These are phyloP conservation scores for Chelonus formosanus DNA, from an alignment of 2,888 invertebrate genomes.

Conservation along the genomic window DNA sequence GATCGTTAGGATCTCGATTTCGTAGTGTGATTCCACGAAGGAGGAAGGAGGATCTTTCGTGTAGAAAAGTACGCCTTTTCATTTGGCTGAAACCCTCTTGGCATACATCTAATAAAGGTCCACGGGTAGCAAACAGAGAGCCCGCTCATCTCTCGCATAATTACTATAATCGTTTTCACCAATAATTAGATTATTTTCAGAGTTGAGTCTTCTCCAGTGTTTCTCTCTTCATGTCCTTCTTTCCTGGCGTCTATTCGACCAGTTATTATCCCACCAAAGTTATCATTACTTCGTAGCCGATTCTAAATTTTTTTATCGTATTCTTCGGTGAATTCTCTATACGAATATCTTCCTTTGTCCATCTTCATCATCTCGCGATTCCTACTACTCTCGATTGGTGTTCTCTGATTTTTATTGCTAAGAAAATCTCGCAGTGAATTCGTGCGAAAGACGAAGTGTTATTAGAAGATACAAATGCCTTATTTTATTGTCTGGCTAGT, in stretches of 20 bases:
- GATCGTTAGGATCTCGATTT: conserved; percentile 40
- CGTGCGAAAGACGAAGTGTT: conserved; percentile 42
- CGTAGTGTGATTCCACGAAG: conserved; percentile 54
- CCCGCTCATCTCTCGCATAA: conserved; percentile 50
- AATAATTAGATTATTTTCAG: conserved; percentile 65
- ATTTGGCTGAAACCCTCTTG: conserved; percentile 49
- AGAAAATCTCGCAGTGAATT: no score
- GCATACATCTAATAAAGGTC: conserved; percentile 40
- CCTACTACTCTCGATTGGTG: background rate
- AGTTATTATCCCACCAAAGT: conserved; percentile 59
- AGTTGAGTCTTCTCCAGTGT: conserved; percentile 29
- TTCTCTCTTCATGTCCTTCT: conserved; percentile 23
- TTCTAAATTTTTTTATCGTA: conserved; percentile 37
- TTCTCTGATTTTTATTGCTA: no score
- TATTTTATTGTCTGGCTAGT: conserved; percentile 40
- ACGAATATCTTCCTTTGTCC: conserved; percentile 1
- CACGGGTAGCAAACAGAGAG: conserved; percentile 35
- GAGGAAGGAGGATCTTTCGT: conserved; percentile 38
- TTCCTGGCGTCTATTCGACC: conserved; percentile 40
- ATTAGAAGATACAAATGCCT: conserved; percentile 61
- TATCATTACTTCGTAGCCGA: conserved; percentile 58
- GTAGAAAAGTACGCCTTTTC: conserved; percentile 59
- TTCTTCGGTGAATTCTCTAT: conserved; percentile 25
- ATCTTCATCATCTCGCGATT: conserved; percentile 10
- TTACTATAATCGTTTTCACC: conserved; percentile 64